Evolutionary conservation across 2,797 vertebrate genomes (phyloP).

Genomic region (Sebastolobus altivelis): DNA sequence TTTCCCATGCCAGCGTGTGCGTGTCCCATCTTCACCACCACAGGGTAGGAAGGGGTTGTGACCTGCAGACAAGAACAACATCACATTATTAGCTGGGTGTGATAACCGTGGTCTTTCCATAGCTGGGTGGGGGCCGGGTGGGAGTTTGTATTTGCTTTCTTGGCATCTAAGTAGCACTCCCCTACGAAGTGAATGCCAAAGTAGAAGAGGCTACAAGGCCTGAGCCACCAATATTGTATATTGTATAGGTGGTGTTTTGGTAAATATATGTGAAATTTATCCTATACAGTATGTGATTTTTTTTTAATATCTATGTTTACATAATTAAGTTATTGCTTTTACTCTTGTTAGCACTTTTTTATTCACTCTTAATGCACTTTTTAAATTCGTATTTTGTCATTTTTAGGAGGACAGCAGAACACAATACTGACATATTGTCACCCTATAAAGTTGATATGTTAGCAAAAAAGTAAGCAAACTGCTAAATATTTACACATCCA

Average conservation of each 20-base stretch:
- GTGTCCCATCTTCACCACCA: slow-evolving; percentile 96
- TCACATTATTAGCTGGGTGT: slow-evolving; percentile 8
- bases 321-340: too few relatives aligned
- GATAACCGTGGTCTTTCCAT: neutral
- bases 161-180: neutral
- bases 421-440: neutral
- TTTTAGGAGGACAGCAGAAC: neutral
- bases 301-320: too few relatives aligned
- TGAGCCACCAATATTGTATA: too few relatives aligned
- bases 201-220: fast-evolving
- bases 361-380: too few relatives aligned
- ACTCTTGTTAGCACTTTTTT: too few relatives aligned
- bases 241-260: too few relatives aligned
- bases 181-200: neutral
- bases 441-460: neutral
- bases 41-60: slow-evolving; percentile 88
- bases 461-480: neutral
- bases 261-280: too few relatives aligned
- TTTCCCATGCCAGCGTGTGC: slow-evolving; percentile 97
- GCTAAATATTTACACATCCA: too few relatives aligned
- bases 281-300: too few relatives aligned
- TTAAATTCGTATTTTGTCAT: neutral
- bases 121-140: neutral
- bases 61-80: slow-evolving; percentile 85
- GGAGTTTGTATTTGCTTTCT: neutral